Conservation (phyloP, 1,140 invertebrate genomes). For the Drosophila elegans region DNA sequence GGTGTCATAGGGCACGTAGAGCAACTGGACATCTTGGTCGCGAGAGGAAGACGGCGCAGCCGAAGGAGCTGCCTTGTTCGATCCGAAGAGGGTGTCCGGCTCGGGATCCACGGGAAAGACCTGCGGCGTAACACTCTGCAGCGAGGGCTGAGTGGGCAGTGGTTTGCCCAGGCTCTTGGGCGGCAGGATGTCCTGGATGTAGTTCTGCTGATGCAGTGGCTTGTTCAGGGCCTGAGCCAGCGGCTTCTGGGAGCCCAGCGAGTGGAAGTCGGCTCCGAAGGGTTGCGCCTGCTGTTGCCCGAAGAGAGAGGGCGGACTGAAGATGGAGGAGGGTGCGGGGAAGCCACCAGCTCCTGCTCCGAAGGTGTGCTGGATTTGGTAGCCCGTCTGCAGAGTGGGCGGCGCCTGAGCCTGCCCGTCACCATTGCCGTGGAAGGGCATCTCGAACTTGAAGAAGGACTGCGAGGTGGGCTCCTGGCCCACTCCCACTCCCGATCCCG, state of each 20-base stretch:
- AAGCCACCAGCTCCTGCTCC: constrained; percentile 39
- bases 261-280: constrained; percentile 57
- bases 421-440: constrained; percentile 73
- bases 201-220: constrained; percentile 76
- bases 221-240: constrained; percentile 65
- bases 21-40: constrained; percentile 89
- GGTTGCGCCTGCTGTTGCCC: constrained; percentile 60
- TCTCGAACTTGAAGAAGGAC: constrained; percentile 84
- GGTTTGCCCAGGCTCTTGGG: constrained; percentile 59
- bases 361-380: constrained; percentile 80
- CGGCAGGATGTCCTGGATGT: constrained; percentile 60
- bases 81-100: constrained; percentile 49
- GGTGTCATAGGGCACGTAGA: constrained; percentile 92
- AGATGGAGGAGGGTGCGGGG: constrained; percentile 66
- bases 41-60: constrained; percentile 4
- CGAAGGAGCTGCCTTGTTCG: constrained; percentile 50
- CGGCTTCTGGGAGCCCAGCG: constrained; percentile 54
- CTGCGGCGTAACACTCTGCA: constrained; percentile 77
- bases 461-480: constrained; percentile 78
- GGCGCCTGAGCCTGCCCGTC: constrained; percentile 56
- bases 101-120: constrained; percentile 73
- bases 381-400: constrained; percentile 75
- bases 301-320: constrained; percentile 67
- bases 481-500: not conserved
- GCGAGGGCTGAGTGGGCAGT: constrained; percentile 60